Evolutionary conservation across 2,113 vertebrate species (phyloP), one percentile per base, ranked within the genome.

Genomic region (Saimiri boliviensis): DNA sequence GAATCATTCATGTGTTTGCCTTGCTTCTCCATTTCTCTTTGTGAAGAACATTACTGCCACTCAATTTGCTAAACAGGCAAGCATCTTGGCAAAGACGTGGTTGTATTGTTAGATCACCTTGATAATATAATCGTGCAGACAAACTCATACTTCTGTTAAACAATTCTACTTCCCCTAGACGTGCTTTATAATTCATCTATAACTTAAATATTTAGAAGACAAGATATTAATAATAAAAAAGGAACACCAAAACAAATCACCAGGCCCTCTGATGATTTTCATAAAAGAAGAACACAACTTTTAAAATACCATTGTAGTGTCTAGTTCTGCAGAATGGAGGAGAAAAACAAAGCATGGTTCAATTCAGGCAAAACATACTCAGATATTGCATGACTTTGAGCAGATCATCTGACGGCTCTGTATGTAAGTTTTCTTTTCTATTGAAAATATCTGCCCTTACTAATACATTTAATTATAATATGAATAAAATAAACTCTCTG

Each of bases 201-300:
- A 94, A 54, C n/a, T 74, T 92, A 60, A 30, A 47, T 49, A 58
- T 58, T 52, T 89, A 70, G 40, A 92, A 94, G 66, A 83, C 1
- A 89, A 80, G 42, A 84, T 79, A 40, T 23, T 37, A 83, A 94
- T 79, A 82, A 95, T 45, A 80, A 92, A 60, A 87, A 87, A 94
- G 37, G 25, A 93, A 83, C 30, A 86, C 11, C 68, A 89, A 85
- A 86, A 92, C 32, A 92, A 89, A 81, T 95, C 74, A 80, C 42
- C 63, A 95, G 60, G 35, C 5, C 35, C 42, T 40, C 40, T 56
- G 25, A 87, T 85, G 14, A 91, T 70, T 68, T 93, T 71, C 56
- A 82, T 42, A n/a, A n/a, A 85, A 80, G 27, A 93, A 80, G 27
- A 94, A 84, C 45, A 58, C 14, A 66, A 40, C 63, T 91, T 95